These are phyloP conservation scores for Hydroisotoma schaefferi DNA, from an alignment of 2,888 invertebrate species.

Conservation along the genomic window DNA sequence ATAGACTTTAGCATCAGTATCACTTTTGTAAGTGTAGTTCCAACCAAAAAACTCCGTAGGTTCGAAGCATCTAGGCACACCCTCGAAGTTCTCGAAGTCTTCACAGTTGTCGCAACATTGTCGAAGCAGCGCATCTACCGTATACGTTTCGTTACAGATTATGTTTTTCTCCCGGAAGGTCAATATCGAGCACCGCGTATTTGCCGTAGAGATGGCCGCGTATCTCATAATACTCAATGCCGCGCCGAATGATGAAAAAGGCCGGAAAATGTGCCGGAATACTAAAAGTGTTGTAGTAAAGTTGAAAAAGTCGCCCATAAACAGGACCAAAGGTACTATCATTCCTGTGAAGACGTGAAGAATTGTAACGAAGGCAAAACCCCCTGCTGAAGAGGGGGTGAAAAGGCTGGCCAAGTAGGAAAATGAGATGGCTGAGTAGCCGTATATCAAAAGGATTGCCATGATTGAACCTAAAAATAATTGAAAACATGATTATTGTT, in stretches of 20 bases:
- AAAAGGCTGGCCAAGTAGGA: conserved; percentile 61
- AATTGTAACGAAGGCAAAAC: conserved; percentile 53
- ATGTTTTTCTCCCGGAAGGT: conserved; percentile 32
- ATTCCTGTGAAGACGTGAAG: conserved; percentile 47
- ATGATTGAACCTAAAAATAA: conserved; percentile 54
- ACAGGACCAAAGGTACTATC: conserved; percentile 26
- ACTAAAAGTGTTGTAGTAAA: conserved; percentile 6
- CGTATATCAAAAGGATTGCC: conserved; percentile 59
- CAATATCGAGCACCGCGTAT: conserved; percentile 42
- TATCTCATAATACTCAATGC: conserved; percentile 45
- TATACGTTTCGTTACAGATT: conserved; percentile 38
- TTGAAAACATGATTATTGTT: neutral
- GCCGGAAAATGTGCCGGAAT: conserved; percentile 21
- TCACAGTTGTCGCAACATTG: conserved; percentile 29
- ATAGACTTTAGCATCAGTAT: conserved; percentile 34
- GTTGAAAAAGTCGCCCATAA: conserved; percentile 23
- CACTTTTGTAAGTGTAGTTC: conserved; percentile 37
- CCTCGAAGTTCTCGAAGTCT: conserved; percentile 14
- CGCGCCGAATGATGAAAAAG: conserved; percentile 41
- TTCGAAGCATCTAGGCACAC: conserved; percentile 26
- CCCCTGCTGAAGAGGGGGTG: conserved; percentile 56
- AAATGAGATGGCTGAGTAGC: conserved; percentile 62
- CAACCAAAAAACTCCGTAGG: conserved; percentile 36
- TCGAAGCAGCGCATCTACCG: conserved; percentile 34
- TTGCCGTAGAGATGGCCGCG: conserved; percentile 40